A percentile compares a stretch with the other conserved stretches of the same genome.
These are phyloP conservation scores for Cheirogaleus major DNA, from an alignment of 2,797 vertebrate genomes.

Conservation along the genomic window DNA sequence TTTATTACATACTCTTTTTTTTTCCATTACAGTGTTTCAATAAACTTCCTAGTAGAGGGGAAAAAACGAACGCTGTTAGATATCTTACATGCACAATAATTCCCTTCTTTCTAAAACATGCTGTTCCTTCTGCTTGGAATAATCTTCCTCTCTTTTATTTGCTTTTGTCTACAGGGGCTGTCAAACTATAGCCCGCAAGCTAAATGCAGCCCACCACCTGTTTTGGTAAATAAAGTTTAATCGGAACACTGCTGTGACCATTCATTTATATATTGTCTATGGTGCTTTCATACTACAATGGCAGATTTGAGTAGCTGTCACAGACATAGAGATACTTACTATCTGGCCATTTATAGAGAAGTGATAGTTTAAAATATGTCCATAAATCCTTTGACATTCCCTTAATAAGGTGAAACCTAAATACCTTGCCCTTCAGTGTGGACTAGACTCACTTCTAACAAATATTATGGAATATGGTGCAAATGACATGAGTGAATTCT, in stretches of 20 bases:
- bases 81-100: background rate
- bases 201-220: background rate
- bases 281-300: background rate
- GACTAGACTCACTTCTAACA: background rate
- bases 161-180: background rate
- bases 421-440: background rate
- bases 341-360: background rate
- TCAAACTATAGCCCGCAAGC: background rate
- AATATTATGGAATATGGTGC: background rate
- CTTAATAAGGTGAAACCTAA: background rate
- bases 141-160: background rate
- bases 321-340: background rate
- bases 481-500: background rate
- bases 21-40: background rate
- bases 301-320: background rate
- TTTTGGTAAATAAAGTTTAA: constrained; percentile 44
- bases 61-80: background rate
- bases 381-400: background rate
- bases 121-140: background rate
- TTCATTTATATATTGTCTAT: background rate
- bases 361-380: background rate
- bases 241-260: background rate
- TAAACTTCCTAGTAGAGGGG: background rate
- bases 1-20: background rate
- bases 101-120: constrained; percentile 17